These are phyloP conservation scores for Calonectris borealis DNA, from an alignment of 2,113 vertebrate species.

Conservation along the genomic window DNA sequence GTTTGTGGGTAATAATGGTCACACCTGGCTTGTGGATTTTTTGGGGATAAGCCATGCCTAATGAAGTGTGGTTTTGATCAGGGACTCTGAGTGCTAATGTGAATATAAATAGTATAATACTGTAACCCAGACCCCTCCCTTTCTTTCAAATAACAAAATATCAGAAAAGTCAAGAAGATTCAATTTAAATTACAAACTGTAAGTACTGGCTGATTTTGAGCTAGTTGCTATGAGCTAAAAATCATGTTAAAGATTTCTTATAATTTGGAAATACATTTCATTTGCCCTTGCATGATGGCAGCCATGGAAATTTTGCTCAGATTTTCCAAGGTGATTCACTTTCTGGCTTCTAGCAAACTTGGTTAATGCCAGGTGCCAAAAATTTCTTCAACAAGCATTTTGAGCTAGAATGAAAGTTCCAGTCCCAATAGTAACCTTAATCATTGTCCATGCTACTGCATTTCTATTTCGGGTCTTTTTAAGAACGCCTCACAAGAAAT, in stretches of 20 bases:
- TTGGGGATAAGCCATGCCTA: neutral
- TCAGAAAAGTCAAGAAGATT: neutral
- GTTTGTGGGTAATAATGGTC: neutral
- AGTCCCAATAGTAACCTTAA: neutral
- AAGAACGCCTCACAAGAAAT: neutral
- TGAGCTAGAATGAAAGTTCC: neutral
- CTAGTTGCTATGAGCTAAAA: neutral
- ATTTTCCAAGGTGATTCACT: conserved; percentile 40
- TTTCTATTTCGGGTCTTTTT: neutral
- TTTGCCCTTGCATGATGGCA: neutral
- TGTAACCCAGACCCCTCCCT: fast-evolving
- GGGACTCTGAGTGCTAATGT: neutral
- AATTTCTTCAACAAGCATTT: neutral
- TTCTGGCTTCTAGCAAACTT: neutral
- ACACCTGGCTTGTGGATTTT: neutral
- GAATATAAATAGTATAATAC: neutral
- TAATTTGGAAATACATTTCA: neutral
- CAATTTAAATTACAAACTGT: neutral
- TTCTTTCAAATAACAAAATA: neutral
- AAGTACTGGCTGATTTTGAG: neutral
- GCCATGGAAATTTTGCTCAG: conserved; percentile 16
- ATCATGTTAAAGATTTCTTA: neutral
- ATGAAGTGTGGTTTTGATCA: neutral
- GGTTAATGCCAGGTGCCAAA: neutral
- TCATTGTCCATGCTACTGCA: neutral